Evolutionary conservation across 2,797 vertebrate genomes (phyloP).

Genomic region (Taenioides sp.): DNA sequence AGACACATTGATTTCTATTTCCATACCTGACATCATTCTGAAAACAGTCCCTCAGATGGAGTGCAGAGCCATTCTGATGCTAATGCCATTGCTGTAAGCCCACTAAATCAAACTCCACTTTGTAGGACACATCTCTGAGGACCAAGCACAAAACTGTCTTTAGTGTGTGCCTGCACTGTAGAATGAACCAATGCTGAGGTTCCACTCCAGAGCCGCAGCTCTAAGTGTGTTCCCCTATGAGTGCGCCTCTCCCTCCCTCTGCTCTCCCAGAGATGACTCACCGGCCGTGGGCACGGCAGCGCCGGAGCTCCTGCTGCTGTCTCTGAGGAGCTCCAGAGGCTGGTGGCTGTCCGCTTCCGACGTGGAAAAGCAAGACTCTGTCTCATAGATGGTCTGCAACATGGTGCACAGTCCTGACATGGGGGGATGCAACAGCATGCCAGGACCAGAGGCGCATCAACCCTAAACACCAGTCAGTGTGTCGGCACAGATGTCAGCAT

Average conservation of each 20-base stretch:
- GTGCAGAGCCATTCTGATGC: conserved; percentile 6
- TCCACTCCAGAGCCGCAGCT: background rate
- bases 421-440: conserved; percentile 90
- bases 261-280: conserved; percentile 75
- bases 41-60: background rate
- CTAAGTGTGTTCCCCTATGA: background rate
- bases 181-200: conserved; percentile 2
- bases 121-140: conserved; percentile 15
- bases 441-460: conserved; percentile 62
- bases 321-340: conserved; percentile 84
- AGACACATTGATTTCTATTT: background rate
- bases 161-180: background rate
- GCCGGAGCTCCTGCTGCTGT: conserved; percentile 74
- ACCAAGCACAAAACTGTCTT: conserved; percentile 19
- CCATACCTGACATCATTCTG: background rate
- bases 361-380: conserved; percentile 90
- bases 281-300: conserved; percentile 83
- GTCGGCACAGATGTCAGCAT: conserved; percentile 25
- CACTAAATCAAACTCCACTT: conserved; percentile 10
- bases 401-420: conserved; percentile 88
- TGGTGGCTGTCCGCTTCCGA: conserved; percentile 83
- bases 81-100: background rate
- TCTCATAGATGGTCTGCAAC: conserved; percentile 95
- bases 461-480: conserved; percentile 31
- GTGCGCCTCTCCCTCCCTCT: conserved; percentile 9